Base-by-base conservation (phyloP, 2,888 invertebrate genomes). In the Exocentrus adspersus region DNA sequence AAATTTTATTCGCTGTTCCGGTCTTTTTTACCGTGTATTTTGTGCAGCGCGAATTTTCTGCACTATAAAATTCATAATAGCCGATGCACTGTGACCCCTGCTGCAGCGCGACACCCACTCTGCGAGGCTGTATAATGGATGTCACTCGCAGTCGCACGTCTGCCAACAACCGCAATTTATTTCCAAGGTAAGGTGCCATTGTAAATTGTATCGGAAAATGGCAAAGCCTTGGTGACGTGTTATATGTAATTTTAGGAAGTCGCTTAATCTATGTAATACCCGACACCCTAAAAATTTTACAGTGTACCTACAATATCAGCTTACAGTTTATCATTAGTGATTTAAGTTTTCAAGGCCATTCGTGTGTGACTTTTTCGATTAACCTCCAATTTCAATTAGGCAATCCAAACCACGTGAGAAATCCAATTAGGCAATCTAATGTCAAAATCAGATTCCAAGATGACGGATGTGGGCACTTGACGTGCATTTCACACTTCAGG, bases 1-100 rank as follows among this genome's bases (percentile, higher is more conserved):
- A 75, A 77, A 77, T 68, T 65, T 62, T 68, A 75, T 75, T 74
- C 69, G 24, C 24, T 7, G 69, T 72, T 65, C 67, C 68, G 67
- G 69, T 58, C 64, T 69, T 67, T 70, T 72, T 68, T 68, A 64
- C 60, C 62, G 60, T 64, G 58, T 51, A 62, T 62, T 65, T 54
- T 37, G 56, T 50, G 63, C 59, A 37, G 37, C 52, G 52, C 65
- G 53, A 56, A 68, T 68, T 68, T 66, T 69, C 66, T 62, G 64
- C 64, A 53, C 66, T 66, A 64, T 69, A 62, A 66, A 64, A 69
- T 58, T 60, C 60, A 51, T 52, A 52, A 51, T 52, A 54, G 43
- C 54, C 48, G 30, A 30, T 32, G 54, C 37, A 54, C 17, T 58
- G 32, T 46, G 37, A n/a, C 19, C 30, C 12, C n/a, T 48, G 30